Conservation (phyloP, 2,113 vertebrate species). For the Ictalurus punctatus region DNA sequence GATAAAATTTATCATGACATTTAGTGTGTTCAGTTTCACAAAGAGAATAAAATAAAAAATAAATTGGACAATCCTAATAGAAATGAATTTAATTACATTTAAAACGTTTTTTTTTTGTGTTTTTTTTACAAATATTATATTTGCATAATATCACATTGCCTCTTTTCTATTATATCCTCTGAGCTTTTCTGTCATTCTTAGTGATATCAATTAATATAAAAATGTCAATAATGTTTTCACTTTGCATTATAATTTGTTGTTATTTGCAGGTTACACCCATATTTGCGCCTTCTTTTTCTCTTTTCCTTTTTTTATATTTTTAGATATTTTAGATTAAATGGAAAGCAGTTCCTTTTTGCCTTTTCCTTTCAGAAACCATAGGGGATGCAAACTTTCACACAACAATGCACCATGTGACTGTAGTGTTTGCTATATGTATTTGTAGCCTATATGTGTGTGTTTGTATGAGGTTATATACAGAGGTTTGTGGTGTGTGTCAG, state of each 20-base stretch:
- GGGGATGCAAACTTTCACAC: neutral
- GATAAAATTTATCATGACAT: neutral
- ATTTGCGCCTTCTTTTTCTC: too few relatives aligned
- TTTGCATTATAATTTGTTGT: neutral
- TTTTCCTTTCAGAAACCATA: neutral
- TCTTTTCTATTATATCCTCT: neutral
- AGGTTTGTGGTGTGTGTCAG: constrained; percentile 15
- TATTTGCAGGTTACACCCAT: neutral
- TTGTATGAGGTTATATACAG: neutral
- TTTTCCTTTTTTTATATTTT: too few relatives aligned
- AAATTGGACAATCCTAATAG: neutral
- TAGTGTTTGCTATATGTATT: neutral
- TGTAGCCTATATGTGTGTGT: neutral
- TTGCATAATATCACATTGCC: neutral
- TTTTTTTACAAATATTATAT: neutral
- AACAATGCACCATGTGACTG: neutral
- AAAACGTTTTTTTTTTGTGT: neutral
- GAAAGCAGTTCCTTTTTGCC: neutral
- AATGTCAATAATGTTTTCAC: neutral
- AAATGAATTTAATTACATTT: neutral
- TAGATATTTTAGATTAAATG: neutral
- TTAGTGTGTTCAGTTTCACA: neutral
- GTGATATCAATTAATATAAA: neutral
- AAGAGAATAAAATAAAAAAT: neutral
- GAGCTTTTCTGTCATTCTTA: neutral